Evolutionary conservation across 2,888 invertebrate genomes (phyloP), one percentile per base, ranked within the genome.

Genomic region (Agonopterix arenella): DNA sequence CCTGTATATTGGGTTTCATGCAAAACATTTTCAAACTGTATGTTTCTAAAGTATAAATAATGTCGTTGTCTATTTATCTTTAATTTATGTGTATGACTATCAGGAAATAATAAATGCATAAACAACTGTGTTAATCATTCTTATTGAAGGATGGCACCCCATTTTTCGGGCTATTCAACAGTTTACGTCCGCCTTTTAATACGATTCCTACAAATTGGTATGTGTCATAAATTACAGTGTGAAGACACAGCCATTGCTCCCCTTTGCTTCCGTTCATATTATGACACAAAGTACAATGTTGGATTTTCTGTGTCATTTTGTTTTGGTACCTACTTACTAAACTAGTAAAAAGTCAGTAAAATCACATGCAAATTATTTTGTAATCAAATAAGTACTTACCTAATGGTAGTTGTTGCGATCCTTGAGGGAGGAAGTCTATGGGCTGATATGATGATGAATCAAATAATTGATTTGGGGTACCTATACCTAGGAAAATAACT

Each of bases 91-190:
- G 40, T 40, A 40, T 40, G 40, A 40, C 10, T 45, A 43, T 43
- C 51, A 55, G 56, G 54, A 56, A 61, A 63, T 61, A 61, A 59
- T 62, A 63, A 62, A 67, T 47, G 59, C 61, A 54, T 62, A 68
- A 66, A 70, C 65, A 65, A 28, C 28, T 7, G 60, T 58, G 66
- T 62, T 59, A 61, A 62, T 64, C 59, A 57, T 64, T 56, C 59
- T 65, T 66, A 64, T 65, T 65, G 65, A 64, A 65, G 63, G 70
- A 67, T 43, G 43, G 62, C 84, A 80, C 84, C 85, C 85, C 64
- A 81, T 75, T 81, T 81, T 79, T 80, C 81, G 83, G 80, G 71
- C 77, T 81, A 83, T 85, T 84, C 84, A 82, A 77, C 83, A 82
- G 76, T 80, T 82, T 76, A 80, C 76, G 80, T 80, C 70, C 71